phyloP scores from a whole-genome alignment of 2,113 vertebrate genomes.

The Suricata suricatta region DNA sequence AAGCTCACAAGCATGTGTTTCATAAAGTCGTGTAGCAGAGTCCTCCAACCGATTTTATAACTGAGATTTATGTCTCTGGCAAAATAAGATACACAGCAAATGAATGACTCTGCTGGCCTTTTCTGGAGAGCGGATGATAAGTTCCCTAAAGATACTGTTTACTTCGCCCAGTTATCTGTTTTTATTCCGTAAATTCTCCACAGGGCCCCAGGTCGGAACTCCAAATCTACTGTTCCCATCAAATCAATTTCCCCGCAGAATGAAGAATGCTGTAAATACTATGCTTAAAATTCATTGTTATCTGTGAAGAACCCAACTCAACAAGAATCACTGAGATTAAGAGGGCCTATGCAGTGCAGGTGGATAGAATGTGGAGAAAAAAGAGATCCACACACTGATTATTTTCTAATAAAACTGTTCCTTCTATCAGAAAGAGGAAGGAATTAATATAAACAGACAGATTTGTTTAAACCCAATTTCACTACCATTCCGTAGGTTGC shows the following conservation, averaged over 20 bases:
- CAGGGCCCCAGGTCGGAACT: neutral
- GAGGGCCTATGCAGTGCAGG: neutral
- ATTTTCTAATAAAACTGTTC: constrained; percentile 60
- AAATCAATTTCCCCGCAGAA: constrained; percentile 50
- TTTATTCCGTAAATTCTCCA: constrained; percentile 38
- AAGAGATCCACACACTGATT: neutral
- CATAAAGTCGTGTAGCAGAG: neutral
- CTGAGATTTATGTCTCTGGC: constrained; percentile 36
- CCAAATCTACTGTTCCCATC: constrained; percentile 41
- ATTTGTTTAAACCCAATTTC: constrained; percentile 47
- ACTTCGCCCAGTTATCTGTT: neutral
- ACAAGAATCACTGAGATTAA: neutral
- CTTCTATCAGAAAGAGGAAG: constrained; percentile 36
- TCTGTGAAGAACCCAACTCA: neutral
- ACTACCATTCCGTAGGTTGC: neutral
- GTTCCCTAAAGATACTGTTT: constrained; percentile 42
- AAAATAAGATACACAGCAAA: constrained; percentile 1
- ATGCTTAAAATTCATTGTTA: constrained; percentile 17
- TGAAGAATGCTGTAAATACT: neutral
- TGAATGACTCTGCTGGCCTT: neutral
- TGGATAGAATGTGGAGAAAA: neutral
- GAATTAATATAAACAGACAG: constrained; percentile 55
- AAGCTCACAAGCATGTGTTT: neutral
- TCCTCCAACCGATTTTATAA: constrained; percentile 36
- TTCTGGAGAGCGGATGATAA: constrained; percentile 21